Evolutionary conservation across 1,140 invertebrate genomes (phyloP), one percentile per base, ranked within the genome.

Genomic region (Gryllus bimaculatus): DNA sequence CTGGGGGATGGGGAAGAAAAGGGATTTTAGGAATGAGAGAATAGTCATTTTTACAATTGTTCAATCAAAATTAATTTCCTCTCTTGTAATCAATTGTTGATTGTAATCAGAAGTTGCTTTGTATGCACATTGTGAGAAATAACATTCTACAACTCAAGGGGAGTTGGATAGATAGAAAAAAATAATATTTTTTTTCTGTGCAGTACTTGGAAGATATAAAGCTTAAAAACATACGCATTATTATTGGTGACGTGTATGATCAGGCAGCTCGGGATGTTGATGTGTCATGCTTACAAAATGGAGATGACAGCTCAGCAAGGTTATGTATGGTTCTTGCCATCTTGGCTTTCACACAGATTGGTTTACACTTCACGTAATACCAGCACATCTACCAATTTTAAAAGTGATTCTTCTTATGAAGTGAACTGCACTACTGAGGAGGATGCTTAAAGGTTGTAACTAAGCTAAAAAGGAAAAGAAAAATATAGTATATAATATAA

Each of bases 321-420:
- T 12, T 96, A 94, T 83, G 90, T 94, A 0, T 96, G 95, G 94
- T 95, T 96, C 82, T 84, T 96, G 21, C 94, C 94, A 0, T 85
- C 88, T 2, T 95, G 93, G 93, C 89, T 94, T 2, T 85, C 87
- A 6, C 83, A n/a, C 85, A 8, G 86, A 90, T 78, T 93, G 92
- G 92, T 92, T 90, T 83, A 93, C 81, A 91, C 90, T 0, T 88
- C 91, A 81, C 85, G 85, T 76, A 89, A 89, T 81, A 91, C 92
- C 82, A 39, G 26, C 26, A 81, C 81, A n/a, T 79, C 82, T 47
- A 78, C 73, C 21, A 78, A 82, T 7, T 47, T n/a, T 18, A 18
- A 5, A 47, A 47, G 10, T 15, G 47, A 48, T 47, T 13, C 18
- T 20, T 87, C 84, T 8, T 88, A 89, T 81, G 83, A 82, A 15